Conservation (phyloP, 2,797 vertebrate genomes). For the Myiothlypis chrysogaster region DNA sequence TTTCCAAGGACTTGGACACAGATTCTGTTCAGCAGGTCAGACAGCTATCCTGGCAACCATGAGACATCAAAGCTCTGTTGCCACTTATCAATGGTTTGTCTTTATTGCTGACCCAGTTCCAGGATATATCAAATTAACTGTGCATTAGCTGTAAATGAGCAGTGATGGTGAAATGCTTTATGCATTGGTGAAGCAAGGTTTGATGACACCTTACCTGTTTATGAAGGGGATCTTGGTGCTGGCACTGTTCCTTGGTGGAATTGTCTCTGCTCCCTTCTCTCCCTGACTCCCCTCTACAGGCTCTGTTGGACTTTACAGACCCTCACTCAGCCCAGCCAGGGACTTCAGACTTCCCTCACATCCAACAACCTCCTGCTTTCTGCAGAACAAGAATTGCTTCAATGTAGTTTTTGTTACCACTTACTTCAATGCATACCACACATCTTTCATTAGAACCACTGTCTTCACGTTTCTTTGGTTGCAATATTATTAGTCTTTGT, state of each 20-base stretch:
- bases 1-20: not conserved
- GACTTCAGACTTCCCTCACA: not conserved
- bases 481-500: not conserved
- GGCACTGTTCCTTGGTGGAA: rapidly evolving
- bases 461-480: not conserved
- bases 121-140: not conserved
- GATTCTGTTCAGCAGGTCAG: not conserved
- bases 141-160: not conserved
- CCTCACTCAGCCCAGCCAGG: not conserved
- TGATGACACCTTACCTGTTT: not conserved
- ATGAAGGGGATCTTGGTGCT: not conserved
- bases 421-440: not conserved
- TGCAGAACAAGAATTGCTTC: not conserved
- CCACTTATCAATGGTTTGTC: not conserved
- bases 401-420: not conserved
- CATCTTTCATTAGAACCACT: not conserved
- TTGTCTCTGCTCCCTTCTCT: not conserved
- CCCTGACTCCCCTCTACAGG: rapidly evolving
- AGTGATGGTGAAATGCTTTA: not conserved
- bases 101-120: not conserved
- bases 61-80: not conserved
- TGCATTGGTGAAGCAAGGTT: not conserved
- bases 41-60: not conserved
- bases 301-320: not conserved
- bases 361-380: not conserved